Evolutionary conservation across 1,140 invertebrate genomes (phyloP), one percentile per base, ranked within the genome.

Genomic region (Sarcophaga bullata): DNA sequence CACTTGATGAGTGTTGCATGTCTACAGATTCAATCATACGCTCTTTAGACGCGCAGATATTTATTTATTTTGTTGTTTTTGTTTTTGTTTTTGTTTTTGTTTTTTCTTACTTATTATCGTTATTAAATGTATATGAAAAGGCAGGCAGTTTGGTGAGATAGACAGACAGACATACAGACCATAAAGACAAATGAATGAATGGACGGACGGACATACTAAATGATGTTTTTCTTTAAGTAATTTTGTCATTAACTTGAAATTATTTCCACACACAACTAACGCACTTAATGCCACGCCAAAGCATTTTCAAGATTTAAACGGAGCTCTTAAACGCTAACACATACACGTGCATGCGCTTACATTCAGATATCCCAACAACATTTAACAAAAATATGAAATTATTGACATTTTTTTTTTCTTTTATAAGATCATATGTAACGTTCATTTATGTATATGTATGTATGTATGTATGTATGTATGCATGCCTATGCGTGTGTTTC

Each of bases 211-310:
- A 52, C 19, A 50, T 54, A 54, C 1, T n/a, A 81, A 19, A 62
- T 46, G 54, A 62, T 72, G 49, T 6, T 50, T 37, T 80, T 58
- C 75, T 80, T 80, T 82, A 80, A 80, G 82, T 76, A 82, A 82
- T 82, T 82, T 82, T 82, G 82, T 82, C 82, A 83, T 83, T 83
- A 83, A 83, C 82, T 80, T 83, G 50, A 83, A 83, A 83, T 81
- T 81, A 83, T 83, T 83, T 80, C 78, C 78, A 83, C 76, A 62
- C 47, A 80, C 52, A 58, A 17, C 48, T 78, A 78, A 78, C 75
- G 75, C 75, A 78, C 49, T 78, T 78, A 78, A 50, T 78, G 75
- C 75, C 75, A 78, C 75, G 48, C 75, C 75, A 78, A 76, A 76
- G 75, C 50, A 49, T 76, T 19, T n/a, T 76, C 47, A 76, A 76